phyloP scores from a whole-genome alignment of 2,888 invertebrate genomes.

The Pyrgus malvae region DNA sequence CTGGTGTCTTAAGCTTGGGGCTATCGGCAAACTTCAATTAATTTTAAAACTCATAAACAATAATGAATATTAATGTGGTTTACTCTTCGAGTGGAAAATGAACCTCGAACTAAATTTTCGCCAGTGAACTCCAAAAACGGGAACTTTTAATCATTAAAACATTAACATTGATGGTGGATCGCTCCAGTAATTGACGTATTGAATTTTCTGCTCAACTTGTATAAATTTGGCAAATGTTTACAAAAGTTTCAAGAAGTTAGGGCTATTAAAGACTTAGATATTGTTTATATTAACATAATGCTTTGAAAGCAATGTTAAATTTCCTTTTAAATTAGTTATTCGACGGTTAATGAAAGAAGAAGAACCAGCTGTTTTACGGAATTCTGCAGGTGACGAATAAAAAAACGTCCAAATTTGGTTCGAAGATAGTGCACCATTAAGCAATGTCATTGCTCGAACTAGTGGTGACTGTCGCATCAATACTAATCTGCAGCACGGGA shows the following conservation, averaged over 20 bases:
- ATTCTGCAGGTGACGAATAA: too few species aligned
- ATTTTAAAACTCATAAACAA: conserved; percentile 53
- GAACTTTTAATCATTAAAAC: conserved; percentile 17
- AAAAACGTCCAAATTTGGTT: too few species aligned
- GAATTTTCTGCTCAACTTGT: conserved; percentile 6
- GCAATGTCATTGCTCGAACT: too few species aligned
- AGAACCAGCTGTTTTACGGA: too few species aligned
- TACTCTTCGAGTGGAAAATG: conserved; percentile 42
- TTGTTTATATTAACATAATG: not conserved
- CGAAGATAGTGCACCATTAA: too few species aligned
- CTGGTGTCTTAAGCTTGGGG: conserved; percentile 32
- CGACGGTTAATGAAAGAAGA: too few species aligned
- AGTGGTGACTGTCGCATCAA: too few species aligned
- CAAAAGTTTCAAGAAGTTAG: not conserved
- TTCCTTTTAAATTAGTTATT: too few species aligned
- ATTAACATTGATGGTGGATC: conserved; percentile 20
- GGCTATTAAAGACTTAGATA: too few species aligned
- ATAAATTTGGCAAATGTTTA: not conserved
- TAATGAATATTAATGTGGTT: conserved; percentile 57
- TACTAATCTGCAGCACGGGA: too few species aligned
- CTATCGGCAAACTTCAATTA: conserved; percentile 51
- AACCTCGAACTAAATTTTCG: conserved; percentile 25
- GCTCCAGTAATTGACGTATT: conserved; percentile 15
- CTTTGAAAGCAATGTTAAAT: too few species aligned
- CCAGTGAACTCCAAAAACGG: conserved; percentile 1